phyloP scores from a whole-genome alignment of 30 jellyfish, hydroid and myxozoan genomes.

The Rhopilema esculentum region DNA sequence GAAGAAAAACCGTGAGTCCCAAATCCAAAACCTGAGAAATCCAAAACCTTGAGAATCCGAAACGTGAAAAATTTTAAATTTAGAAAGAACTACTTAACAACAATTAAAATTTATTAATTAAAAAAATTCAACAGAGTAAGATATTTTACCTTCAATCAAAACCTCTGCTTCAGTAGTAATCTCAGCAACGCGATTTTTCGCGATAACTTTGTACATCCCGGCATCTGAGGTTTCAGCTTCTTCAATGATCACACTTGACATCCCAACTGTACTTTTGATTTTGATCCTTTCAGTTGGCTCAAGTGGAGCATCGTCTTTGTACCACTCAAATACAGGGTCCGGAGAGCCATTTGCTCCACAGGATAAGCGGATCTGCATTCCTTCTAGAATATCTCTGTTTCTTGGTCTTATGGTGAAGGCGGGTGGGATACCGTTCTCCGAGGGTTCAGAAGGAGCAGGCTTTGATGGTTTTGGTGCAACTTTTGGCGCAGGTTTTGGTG shows the following conservation, averaged over 20 bases:
- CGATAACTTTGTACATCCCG: constrained; percentile 86
- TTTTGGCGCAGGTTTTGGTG: constrained; percentile 86
- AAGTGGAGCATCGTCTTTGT: constrained; percentile 72
- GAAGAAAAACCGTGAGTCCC: too few relatives aligned
- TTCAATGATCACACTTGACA: constrained; percentile 71
- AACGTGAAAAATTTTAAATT: too few relatives aligned
- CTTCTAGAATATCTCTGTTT: constrained; percentile 75
- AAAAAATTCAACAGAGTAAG: neutral
- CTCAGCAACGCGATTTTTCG: constrained; percentile 82
- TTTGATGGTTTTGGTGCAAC: constrained; percentile 69
- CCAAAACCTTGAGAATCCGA: too few relatives aligned
- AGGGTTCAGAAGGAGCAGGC: constrained; percentile 13
- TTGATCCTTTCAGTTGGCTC: constrained; percentile 51
- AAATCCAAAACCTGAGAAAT: too few relatives aligned
- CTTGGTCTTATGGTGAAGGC: constrained; percentile 78
- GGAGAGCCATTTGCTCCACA: constrained; percentile 85
- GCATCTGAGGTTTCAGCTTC: constrained; percentile 82
- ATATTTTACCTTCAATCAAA: constrained; percentile 77
- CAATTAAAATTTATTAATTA: too few relatives aligned
- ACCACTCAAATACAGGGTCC: constrained; percentile 88
- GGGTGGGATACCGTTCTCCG: constrained; percentile 65
- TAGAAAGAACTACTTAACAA: too few relatives aligned
- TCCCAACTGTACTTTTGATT: constrained; percentile 77
- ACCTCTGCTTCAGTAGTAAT: constrained; percentile 83
- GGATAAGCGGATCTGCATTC: constrained; percentile 75